phyloP scores from a whole-genome alignment of 2,888 invertebrate genomes.

The Neoitamus cyanurus region DNA sequence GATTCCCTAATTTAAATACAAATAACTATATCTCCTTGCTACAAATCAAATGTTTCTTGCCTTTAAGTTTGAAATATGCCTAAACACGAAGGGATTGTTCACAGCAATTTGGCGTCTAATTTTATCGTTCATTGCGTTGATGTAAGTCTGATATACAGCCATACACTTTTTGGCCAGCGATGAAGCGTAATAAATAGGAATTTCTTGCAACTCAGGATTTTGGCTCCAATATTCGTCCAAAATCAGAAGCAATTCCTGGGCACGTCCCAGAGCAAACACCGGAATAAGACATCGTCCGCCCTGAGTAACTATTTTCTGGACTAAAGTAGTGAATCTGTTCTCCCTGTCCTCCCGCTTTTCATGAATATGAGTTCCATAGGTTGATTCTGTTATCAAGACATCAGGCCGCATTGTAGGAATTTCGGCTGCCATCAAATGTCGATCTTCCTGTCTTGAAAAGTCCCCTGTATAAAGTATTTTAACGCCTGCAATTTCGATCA shows the following conservation, averaged over 20 bases:
- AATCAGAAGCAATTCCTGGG: constrained; percentile 94
- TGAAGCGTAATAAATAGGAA: constrained; percentile 99
- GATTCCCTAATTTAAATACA: constrained; percentile 71
- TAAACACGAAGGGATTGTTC: constrained; percentile 98
- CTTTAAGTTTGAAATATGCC: constrained; percentile 95
- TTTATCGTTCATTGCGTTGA: constrained; percentile 99
- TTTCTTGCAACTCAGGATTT: constrained; percentile 80
- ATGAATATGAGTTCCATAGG: constrained; percentile 99
- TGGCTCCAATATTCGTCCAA: constrained; percentile 98
- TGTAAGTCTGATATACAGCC: constrained; percentile 99
- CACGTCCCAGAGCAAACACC: constrained; percentile 97
- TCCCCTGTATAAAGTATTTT: constrained; percentile 97
- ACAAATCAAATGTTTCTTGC: not conserved
- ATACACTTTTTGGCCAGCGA: constrained; percentile 99
- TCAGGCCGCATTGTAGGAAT: constrained; percentile 96
- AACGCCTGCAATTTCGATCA: constrained; percentile 99
- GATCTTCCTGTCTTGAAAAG: constrained; percentile 97
- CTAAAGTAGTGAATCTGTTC: constrained; percentile 89
- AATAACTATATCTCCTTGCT: not conserved
- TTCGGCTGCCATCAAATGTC: constrained; percentile 99
- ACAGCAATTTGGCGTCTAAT: constrained; percentile 96
- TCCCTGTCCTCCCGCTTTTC: constrained; percentile 98
- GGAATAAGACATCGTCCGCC: constrained; percentile 99
- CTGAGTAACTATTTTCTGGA: constrained; percentile 94
- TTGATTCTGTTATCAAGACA: constrained; percentile 97